A percentile compares a stretch with the other conserved stretches of the same genome.
Conservation (phyloP, 2,888 invertebrate genomes). For the Antheraea assamensis region DNA sequence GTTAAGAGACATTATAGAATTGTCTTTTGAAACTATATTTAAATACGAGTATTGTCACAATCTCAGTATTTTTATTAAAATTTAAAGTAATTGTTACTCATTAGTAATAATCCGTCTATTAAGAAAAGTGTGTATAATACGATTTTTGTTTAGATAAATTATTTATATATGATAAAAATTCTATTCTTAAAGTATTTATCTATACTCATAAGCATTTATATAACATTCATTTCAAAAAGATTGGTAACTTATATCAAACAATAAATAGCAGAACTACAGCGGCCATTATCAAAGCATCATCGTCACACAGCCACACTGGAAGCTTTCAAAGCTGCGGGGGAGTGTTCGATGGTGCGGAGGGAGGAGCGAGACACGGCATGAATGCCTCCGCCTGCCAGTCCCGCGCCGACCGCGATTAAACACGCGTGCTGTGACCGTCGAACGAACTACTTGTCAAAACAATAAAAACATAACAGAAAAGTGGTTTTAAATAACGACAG, state of each 20-base stretch:
- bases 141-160: neutral
- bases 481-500: constrained; percentile 56
- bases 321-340: constrained; percentile 74
- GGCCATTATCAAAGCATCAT: constrained; percentile 79
- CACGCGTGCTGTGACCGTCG: constrained; percentile 60
- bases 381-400: constrained; percentile 76
- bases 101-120: neutral
- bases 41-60: too few relatives aligned
- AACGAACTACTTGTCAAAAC: constrained; percentile 48
- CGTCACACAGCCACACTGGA: constrained; percentile 72
- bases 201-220: neutral
- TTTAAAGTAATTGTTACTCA: neutral
- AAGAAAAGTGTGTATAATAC: neutral
- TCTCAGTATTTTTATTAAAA: neutral
- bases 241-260: constrained; percentile 70
- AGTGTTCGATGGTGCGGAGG: constrained; percentile 51
- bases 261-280: constrained; percentile 78
- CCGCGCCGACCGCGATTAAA: constrained; percentile 69
- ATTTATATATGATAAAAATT: neutral
- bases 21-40: neutral
- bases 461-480: constrained; percentile 69
- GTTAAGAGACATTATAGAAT: neutral
- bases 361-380: constrained; percentile 64
- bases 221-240: constrained; percentile 53
- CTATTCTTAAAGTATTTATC: neutral